Conservation (phyloP, 2,888 invertebrate species). For the Microchrysa polita region DNA sequence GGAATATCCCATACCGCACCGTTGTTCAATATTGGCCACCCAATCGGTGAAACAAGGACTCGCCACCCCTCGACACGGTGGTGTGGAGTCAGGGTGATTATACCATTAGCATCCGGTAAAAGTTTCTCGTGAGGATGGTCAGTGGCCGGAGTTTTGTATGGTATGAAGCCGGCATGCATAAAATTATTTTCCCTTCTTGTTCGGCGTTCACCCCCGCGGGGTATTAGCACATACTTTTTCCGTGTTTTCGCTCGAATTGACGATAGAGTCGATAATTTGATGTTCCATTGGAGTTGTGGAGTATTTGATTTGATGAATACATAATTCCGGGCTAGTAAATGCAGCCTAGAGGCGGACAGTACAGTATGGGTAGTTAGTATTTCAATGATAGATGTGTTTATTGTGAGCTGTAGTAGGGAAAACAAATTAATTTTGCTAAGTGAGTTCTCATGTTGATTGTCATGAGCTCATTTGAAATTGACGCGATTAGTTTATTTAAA, state of each 20-base stretch:
- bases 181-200: not conserved
- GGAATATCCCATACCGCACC: not conserved
- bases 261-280: not conserved
- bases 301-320: too few species aligned
- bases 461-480: not conserved
- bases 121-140: slow-evolving; percentile 20
- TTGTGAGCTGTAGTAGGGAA: not conserved
- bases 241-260: not conserved
- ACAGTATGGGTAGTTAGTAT: not conserved
- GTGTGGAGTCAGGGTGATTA: too few species aligned
- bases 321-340: too few species aligned
- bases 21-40: not conserved
- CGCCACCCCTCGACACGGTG: slow-evolving; percentile 1
- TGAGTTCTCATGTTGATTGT: not conserved
- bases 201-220: not conserved
- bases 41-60: too few species aligned
- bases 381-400: not conserved
- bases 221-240: not conserved
- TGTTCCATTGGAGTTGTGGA: not conserved
- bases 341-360: not conserved
- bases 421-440: slow-evolving; percentile 3
- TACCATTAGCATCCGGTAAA: slow-evolving; percentile 2
- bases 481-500: too few species aligned
- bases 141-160: not conserved
- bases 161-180: slow-evolving; percentile 9